These are phyloP conservation scores for Pachyramphus minor DNA, from an alignment of 2,113 vertebrate species.

Conservation along the genomic window DNA sequence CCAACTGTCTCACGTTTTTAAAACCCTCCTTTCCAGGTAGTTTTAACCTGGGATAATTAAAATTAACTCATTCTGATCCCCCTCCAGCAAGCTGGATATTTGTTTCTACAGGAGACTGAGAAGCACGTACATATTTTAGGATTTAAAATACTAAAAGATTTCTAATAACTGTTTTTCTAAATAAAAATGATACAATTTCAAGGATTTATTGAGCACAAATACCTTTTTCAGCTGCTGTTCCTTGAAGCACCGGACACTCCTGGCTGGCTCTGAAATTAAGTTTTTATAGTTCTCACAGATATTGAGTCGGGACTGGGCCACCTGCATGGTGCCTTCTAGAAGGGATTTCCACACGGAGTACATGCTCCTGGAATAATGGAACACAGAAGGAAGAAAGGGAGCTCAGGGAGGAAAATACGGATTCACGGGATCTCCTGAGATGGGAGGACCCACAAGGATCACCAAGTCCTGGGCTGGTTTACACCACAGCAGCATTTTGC, in stretches of 20 bases:
- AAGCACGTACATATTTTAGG: rapidly evolving
- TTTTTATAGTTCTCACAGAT: slow-evolving; percentile 97
- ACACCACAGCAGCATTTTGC: neutral
- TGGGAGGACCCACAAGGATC: neutral
- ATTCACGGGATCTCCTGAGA: neutral
- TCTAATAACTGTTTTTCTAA: rapidly evolving
- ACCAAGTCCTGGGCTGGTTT: neutral
- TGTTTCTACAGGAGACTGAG: neutral
- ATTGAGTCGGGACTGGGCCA: slow-evolving; percentile 93
- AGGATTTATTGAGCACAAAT: neutral
- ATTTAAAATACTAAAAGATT: neutral
- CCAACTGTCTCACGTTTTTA: neutral
- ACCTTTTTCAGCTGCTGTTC: slow-evolving; percentile 97
- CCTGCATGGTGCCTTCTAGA: slow-evolving; percentile 92
- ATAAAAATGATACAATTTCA: neutral
- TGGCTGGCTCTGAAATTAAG: slow-evolving; percentile 91
- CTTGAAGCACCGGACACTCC: slow-evolving; percentile 92
- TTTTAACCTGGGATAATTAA: neutral
- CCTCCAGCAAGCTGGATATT: neutral
- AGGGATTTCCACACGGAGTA: slow-evolving; percentile 96
- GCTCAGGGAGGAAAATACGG: rapidly evolving
- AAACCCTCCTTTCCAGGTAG: neutral
- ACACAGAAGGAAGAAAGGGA: neutral
- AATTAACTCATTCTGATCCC: neutral
- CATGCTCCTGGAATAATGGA: slow-evolving; percentile 82